Conservation (phyloP, 2,113 vertebrate genomes). For the Arenaria interpres region DNA sequence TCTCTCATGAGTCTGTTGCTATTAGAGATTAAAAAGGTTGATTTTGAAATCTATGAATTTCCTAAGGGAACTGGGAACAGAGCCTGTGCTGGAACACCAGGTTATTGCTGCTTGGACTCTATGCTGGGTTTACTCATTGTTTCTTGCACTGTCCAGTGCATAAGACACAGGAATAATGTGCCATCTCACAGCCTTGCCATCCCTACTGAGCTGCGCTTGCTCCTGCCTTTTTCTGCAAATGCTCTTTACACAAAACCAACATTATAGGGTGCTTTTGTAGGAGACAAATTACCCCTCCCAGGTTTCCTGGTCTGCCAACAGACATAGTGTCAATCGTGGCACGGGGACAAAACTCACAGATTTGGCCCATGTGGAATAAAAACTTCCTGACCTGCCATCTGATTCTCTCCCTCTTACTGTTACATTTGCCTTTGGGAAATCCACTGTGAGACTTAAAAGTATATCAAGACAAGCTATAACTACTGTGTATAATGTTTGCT, state of each 20-base stretch:
- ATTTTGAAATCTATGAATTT: not conserved
- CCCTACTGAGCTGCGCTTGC: not conserved
- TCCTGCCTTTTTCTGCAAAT: not conserved
- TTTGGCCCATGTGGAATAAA: not conserved
- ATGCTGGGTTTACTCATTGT: not conserved
- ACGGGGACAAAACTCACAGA: not conserved
- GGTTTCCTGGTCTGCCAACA: not conserved
- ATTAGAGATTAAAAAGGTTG: conserved; percentile 8
- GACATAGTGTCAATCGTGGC: rapidly evolving
- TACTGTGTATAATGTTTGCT: not conserved
- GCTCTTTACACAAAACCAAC: not conserved
- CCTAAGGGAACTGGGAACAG: not conserved
- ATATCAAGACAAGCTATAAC: not conserved
- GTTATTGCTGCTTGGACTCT: not conserved
- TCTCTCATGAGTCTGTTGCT: not conserved
- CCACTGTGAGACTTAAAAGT: not conserved
- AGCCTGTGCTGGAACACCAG: not conserved
- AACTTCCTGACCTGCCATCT: not conserved
- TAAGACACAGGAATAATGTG: rapidly evolving
- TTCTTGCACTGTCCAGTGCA: not conserved
- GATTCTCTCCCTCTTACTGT: not conserved
- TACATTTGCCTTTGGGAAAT: not conserved
- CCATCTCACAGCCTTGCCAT: not conserved
- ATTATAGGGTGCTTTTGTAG: not conserved
- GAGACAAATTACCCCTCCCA: not conserved